A percentile compares a stretch with the other conserved stretches of the same genome.
Evolutionary conservation across 2,888 invertebrate genomes (phyloP).

Genomic region (Thelaira solivaga): DNA sequence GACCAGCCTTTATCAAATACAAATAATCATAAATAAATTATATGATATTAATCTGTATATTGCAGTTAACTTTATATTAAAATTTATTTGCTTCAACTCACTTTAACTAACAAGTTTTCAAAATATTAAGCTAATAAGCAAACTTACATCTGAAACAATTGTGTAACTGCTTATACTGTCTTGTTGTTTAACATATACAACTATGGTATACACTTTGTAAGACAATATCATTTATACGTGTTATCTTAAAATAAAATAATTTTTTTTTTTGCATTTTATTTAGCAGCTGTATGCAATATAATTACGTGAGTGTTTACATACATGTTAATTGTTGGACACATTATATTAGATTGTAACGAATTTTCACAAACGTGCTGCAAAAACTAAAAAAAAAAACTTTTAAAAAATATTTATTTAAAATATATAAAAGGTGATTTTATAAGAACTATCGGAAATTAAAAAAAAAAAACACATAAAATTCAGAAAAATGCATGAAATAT

Average conservation of each 20-base stretch:
- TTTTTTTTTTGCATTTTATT: not conserved
- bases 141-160: not conserved
- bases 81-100: not conserved
- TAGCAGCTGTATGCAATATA: not conserved
- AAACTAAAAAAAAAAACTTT: too few species aligned
- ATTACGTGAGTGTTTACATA: not conserved
- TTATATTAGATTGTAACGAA: not conserved
- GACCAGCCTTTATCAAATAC: too few species aligned
- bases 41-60: too few species aligned
- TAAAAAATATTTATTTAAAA: too few species aligned
- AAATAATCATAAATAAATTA: too few species aligned
- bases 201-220: not conserved
- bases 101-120: not conserved
- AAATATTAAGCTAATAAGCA: constrained; percentile 6
- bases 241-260: constrained; percentile 8
- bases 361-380: too few species aligned
- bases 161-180: constrained; percentile 6
- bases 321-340: not conserved
- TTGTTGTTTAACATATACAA: not conserved
- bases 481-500: too few species aligned
- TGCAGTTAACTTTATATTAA: too few species aligned
- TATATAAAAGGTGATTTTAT: too few species aligned
- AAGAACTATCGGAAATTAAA: too few species aligned
- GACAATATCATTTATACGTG: constrained; percentile 28
- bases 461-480: too few species aligned